Evolutionary conservation across 2,888 invertebrate genomes (phyloP).

Genomic region (Chesias legatella): DNA sequence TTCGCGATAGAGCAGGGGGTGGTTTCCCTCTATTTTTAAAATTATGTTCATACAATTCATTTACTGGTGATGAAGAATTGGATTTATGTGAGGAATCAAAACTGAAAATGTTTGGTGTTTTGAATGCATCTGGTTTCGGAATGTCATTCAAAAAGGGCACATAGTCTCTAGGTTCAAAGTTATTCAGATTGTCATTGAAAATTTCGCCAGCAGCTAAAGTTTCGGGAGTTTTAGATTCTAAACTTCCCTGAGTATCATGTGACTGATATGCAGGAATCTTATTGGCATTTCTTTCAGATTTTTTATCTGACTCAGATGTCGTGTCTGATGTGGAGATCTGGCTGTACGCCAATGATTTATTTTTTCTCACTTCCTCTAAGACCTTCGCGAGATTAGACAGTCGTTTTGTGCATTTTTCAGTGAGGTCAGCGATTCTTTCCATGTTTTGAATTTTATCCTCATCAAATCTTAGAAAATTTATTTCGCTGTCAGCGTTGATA

Average conservation of each 20-base stretch:
- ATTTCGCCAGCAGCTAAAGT: constrained; percentile 19
- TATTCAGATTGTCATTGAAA: constrained; percentile 18
- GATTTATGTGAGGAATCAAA: constrained; percentile 21
- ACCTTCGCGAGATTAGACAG: constrained; percentile 70
- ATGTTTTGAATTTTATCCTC: constrained; percentile 71
- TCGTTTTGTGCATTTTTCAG: constrained; percentile 71
- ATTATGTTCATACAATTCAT: constrained; percentile 25
- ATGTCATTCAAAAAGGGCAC: constrained; percentile 54
- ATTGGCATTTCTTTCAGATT: constrained; percentile 40
- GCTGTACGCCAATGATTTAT: constrained; percentile 64
- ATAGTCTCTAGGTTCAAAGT: constrained; percentile 33
- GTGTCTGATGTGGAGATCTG: constrained; percentile 61
- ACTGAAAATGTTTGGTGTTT: constrained; percentile 24
- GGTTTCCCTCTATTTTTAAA: constrained; percentile 52
- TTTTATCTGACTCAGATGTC: constrained; percentile 56
- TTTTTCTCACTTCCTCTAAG: constrained; percentile 69
- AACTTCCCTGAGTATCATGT: constrained; percentile 21
- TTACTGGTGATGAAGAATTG: constrained; percentile 23
- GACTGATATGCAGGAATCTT: constrained; percentile 23
- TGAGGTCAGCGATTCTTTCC: constrained; percentile 73
- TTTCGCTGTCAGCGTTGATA: constrained; percentile 47
- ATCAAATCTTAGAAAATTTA: constrained; percentile 59
- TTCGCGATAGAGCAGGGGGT: constrained; percentile 66
- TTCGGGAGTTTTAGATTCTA: constrained; percentile 27
- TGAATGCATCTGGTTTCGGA: constrained; percentile 50